These are phyloP conservation scores for Rallus crepitans DNA, from an alignment of 2,797 vertebrate species.

Conservation along the genomic window DNA sequence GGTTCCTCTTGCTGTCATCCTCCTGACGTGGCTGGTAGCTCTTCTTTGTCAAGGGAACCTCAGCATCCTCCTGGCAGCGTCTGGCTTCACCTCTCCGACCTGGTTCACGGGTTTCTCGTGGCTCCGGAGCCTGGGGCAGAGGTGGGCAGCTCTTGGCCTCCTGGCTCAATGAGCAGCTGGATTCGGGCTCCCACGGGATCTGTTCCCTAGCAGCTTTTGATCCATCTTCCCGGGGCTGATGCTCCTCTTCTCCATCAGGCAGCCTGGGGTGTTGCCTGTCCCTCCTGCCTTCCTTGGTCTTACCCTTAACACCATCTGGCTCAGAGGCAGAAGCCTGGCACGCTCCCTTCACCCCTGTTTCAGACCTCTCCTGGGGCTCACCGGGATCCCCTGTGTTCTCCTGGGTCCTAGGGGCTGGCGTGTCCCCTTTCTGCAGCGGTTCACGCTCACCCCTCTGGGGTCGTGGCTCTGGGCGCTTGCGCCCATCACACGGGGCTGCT, in stretches of 20 bases:
- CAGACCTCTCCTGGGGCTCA: neutral
- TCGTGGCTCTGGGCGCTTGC: rapidly evolving
- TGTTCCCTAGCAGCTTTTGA: neutral
- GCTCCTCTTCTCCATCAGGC: rapidly evolving
- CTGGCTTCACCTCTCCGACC: neutral
- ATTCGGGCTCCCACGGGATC: rapidly evolving
- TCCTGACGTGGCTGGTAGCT: rapidly evolving
- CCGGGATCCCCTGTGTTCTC: neutral
- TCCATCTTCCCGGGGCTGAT: neutral
- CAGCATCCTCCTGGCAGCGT: neutral
- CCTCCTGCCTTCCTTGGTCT: neutral
- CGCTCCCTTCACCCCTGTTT: neutral
- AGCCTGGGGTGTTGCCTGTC: neutral
- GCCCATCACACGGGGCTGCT: rapidly evolving
- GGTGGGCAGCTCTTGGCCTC: neutral
- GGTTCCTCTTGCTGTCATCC: neutral
- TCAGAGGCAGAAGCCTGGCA: neutral
- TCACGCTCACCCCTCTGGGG: neutral
- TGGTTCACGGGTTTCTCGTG: rapidly evolving
- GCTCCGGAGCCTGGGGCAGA: neutral
- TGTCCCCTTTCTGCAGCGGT: rapidly evolving
- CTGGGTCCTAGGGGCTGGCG: neutral
- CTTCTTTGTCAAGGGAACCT: rapidly evolving
- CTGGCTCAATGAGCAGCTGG: neutral
- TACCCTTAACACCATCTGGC: neutral